A percentile compares a stretch with the other conserved stretches of the same genome.
phyloP scores from a whole-genome alignment of 2,888 invertebrate species.

The Synergus japonicus region DNA sequence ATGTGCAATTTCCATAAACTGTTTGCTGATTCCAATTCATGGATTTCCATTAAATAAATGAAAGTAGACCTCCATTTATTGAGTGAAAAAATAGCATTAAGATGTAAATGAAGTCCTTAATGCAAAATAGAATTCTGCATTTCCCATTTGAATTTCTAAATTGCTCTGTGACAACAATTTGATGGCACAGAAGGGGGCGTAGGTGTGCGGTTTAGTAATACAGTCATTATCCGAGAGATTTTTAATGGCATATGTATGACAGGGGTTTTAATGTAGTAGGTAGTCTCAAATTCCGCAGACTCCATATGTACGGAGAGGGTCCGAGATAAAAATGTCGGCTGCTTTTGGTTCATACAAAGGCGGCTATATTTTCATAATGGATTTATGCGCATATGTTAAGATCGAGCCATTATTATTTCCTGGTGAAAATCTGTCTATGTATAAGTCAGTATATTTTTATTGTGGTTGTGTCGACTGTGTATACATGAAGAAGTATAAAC shows the following conservation, averaged over 20 bases:
- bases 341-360: constrained; percentile 64
- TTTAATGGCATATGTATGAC: constrained; percentile 69
- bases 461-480: neutral
- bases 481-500: constrained; percentile 5
- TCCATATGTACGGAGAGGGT: constrained; percentile 67
- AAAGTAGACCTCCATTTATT: too few species aligned
- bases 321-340: constrained; percentile 60
- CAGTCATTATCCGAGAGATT: constrained; percentile 50
- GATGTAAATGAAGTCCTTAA: neutral
- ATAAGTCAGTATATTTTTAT: constrained; percentile 39
- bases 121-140: constrained; percentile 19
- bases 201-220: constrained; percentile 21
- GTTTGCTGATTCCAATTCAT: too few species aligned
- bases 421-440: constrained; percentile 51
- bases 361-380: constrained; percentile 74
- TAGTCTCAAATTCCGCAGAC: constrained; percentile 57
- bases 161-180: constrained; percentile 18
- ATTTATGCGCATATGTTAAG: constrained; percentile 77
- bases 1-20: too few species aligned
- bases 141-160: constrained; percentile 26
- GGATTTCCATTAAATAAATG: too few species aligned
- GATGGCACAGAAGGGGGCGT: constrained; percentile 39
- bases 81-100: neutral
- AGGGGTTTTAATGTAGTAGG: constrained; percentile 59
- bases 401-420: constrained; percentile 70